phyloP scores from a whole-genome alignment of 2,113 vertebrate species.

The Empidonax alnorum region DNA sequence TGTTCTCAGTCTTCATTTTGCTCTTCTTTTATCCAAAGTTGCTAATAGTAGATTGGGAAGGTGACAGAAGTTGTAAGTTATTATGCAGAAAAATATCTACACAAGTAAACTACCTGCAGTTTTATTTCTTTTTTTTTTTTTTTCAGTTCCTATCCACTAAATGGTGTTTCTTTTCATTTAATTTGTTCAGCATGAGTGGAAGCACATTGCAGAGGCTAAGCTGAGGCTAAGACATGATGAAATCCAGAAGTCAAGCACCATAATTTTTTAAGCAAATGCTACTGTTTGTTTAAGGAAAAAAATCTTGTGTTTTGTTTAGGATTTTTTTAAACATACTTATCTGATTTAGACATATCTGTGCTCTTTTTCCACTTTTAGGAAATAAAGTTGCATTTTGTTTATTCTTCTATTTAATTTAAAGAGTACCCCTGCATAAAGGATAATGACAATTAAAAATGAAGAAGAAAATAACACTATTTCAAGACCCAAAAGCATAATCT shows the following conservation, averaged over 20 bases:
- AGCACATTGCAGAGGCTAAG: not conserved
- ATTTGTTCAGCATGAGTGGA: conserved; percentile 17
- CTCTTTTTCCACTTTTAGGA: not conserved
- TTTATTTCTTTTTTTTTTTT: conserved; percentile 1
- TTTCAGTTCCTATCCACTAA: not conserved
- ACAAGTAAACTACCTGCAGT: not conserved
- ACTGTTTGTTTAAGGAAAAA: not conserved
- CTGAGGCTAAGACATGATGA: not conserved
- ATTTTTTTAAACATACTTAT: not conserved
- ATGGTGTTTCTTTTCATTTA: conserved; percentile 15
- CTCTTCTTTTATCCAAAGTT: conserved; percentile 24
- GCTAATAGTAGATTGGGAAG: conserved; percentile 30
- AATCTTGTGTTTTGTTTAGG: not conserved
- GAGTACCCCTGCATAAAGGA: not conserved
- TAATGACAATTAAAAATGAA: not conserved
- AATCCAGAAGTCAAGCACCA: not conserved
- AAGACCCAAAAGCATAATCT: not conserved
- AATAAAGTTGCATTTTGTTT: not conserved
- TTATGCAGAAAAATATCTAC: not conserved
- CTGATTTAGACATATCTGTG: not conserved
- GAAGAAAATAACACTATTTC: not conserved
- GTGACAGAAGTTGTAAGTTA: not conserved
- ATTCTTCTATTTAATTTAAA: not conserved
- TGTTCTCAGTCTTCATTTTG: conserved; percentile 27
- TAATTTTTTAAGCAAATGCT: not conserved